Conservation (phyloP, 92 coral and sea anemone species). For the Palythoa heliodiscus region DNA sequence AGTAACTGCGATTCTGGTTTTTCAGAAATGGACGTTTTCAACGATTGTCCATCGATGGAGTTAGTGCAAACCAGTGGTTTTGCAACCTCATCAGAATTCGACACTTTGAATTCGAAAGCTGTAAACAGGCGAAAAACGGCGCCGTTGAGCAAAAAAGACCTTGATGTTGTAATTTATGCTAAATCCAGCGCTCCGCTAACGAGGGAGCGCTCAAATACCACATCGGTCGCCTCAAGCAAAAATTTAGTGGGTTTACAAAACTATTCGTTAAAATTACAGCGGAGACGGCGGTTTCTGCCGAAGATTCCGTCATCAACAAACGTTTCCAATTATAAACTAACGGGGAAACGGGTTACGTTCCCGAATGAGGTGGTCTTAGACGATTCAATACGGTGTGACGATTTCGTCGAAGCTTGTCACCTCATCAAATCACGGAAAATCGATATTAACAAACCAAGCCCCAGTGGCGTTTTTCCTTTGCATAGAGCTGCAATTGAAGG, state of each 20-base stretch:
- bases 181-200: background rate
- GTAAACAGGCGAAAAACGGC: conserved; percentile 34
- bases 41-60: conserved; percentile 41
- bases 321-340: background rate
- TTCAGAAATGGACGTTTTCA: conserved; percentile 61
- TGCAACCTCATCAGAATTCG: background rate
- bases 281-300: conserved; percentile 21
- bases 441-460: conserved; percentile 76
- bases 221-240: background rate
- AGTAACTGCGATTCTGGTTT: conserved; percentile 75
- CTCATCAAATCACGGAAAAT: conserved; percentile 76
- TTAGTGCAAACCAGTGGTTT: conserved; percentile 43
- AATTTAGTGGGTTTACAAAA: conserved; percentile 7
- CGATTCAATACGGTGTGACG: conserved; percentile 65
- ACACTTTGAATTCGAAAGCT: background rate
- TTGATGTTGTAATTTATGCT: background rate
- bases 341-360: conserved; percentile 64
- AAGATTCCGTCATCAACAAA: conserved; percentile 14
- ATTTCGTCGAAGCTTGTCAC: conserved; percentile 85
- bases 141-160: conserved; percentile 30
- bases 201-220: conserved; percentile 25
- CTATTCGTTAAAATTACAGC: conserved; percentile 30
- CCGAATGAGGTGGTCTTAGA: conserved; percentile 71
- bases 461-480: conserved; percentile 78
- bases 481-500: conserved; percentile 95